Evolutionary conservation across 2,113 vertebrate species (phyloP).

Genomic region (Nicator chloris): DNA sequence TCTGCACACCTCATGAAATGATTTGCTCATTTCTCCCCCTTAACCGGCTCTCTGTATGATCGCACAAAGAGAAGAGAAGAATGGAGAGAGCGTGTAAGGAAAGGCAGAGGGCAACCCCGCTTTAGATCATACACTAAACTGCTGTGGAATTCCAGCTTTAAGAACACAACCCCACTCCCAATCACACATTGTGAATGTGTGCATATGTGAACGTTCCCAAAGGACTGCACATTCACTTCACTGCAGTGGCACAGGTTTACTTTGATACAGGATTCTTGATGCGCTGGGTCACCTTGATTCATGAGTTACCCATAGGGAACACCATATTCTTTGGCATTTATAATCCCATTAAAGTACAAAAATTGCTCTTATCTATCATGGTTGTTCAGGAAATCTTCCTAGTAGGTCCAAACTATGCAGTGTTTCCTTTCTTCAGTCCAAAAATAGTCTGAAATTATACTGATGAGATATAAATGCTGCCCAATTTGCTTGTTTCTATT

Average conservation of each 20-base stretch:
- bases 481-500: not conserved
- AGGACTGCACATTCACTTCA: not conserved
- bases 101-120: not conserved
- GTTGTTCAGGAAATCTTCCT: not conserved
- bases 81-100: not conserved
- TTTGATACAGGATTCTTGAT: not conserved
- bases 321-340: not conserved
- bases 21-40: not conserved
- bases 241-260: not conserved
- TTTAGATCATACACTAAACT: not conserved
- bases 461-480: not conserved
- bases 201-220: not conserved
- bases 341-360: not conserved
- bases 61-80: not conserved
- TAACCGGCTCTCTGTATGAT: not conserved
- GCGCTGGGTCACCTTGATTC: not conserved
- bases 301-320: not conserved
- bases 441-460: not conserved
- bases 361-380: not conserved
- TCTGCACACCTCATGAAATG: rapidly evolving
- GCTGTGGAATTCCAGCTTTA: not conserved
- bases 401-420: not conserved
- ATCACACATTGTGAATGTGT: too few relatives aligned
- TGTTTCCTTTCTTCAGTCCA: not conserved
- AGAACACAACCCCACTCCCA: not conserved